Evolutionary conservation across 2,888 invertebrate genomes (phyloP).

Genomic region (Ceramica pisi): DNA sequence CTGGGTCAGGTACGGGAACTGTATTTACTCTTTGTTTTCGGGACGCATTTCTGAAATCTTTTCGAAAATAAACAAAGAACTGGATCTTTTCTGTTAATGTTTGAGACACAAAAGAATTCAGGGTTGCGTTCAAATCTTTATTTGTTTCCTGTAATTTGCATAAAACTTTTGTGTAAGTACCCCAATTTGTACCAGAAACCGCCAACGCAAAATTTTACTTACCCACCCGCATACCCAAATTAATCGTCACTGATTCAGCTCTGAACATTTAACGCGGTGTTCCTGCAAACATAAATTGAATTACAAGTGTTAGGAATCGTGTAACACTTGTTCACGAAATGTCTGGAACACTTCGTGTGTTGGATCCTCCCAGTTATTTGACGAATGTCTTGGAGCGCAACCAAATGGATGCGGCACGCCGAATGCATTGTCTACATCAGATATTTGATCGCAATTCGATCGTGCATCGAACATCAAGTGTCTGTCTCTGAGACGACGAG

Average conservation of each 20-base stretch:
- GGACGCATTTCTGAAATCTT: neutral
- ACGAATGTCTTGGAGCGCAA: slow-evolving; percentile 76
- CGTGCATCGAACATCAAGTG: slow-evolving; percentile 53
- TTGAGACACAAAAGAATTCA: slow-evolving; percentile 4
- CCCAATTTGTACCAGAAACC: slow-evolving; percentile 36
- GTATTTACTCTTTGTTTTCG: neutral
- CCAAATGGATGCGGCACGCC: slow-evolving; percentile 73
- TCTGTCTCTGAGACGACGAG: slow-evolving; percentile 14
- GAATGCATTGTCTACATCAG: slow-evolving; percentile 56
- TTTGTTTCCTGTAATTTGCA: slow-evolving; percentile 34
- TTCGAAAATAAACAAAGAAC: slow-evolving; percentile 10
- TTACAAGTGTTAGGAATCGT: slow-evolving; percentile 65
- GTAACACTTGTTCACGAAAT: slow-evolving; percentile 65
- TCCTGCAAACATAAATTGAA: slow-evolving; percentile 68
- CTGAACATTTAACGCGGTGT: slow-evolving; percentile 60
- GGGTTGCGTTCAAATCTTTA: slow-evolving; percentile 22
- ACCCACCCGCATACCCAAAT: slow-evolving; percentile 47
- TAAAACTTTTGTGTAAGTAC: slow-evolving; percentile 33
- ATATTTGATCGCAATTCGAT: slow-evolving; percentile 62
- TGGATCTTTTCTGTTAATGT: neutral
- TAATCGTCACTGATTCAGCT: slow-evolving; percentile 47
- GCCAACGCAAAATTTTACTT: slow-evolving; percentile 11
- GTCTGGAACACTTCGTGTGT: slow-evolving; percentile 53
- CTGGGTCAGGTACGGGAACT: neutral
- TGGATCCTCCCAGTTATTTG: slow-evolving; percentile 71